These are phyloP conservation scores for Sarcophilus harrisii DNA, from an alignment of 2,797 vertebrate species.

Conservation along the genomic window DNA sequence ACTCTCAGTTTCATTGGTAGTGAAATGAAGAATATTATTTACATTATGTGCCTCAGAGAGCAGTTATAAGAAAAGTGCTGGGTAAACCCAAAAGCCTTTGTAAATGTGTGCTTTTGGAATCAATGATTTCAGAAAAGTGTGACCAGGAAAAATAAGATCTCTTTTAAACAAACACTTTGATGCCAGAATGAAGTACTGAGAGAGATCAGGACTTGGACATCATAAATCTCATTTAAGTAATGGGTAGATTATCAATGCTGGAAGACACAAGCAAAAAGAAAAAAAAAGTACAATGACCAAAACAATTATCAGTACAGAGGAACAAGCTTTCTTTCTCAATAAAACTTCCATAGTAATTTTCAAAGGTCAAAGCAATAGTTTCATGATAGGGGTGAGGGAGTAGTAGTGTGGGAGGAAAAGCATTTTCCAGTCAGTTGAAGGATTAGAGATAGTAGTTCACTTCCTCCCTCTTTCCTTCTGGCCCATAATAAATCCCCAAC, in stretches of 20 bases:
- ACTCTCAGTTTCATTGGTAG: not conserved
- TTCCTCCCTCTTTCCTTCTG: not conserved
- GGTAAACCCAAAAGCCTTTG: not conserved
- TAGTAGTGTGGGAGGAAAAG: not conserved
- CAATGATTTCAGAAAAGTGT: not conserved
- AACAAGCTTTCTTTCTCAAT: slow-evolving; percentile 81
- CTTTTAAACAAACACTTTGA: not conserved
- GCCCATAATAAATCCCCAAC: not conserved
- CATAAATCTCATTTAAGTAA: slow-evolving; percentile 75
- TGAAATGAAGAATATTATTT: not conserved
- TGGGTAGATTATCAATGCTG: slow-evolving; percentile 80
- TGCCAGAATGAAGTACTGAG: slow-evolving; percentile 31
- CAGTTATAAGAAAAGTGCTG: not conserved
- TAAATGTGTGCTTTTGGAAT: not conserved
- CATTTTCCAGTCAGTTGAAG: not conserved
- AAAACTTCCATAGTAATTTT: slow-evolving; percentile 84
- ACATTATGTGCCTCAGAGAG: not conserved
- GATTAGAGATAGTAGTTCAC: not conserved
- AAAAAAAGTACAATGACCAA: slow-evolving; percentile 81
- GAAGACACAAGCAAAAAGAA: slow-evolving; percentile 76
- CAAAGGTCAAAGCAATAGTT: slow-evolving; percentile 56
- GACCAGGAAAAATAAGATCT: not conserved
- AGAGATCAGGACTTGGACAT: slow-evolving; percentile 73
- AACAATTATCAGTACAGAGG: slow-evolving; percentile 77
- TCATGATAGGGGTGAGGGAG: not conserved